phyloP scores from a whole-genome alignment of 2,113 vertebrate species.

The Halcyon malimbica region DNA sequence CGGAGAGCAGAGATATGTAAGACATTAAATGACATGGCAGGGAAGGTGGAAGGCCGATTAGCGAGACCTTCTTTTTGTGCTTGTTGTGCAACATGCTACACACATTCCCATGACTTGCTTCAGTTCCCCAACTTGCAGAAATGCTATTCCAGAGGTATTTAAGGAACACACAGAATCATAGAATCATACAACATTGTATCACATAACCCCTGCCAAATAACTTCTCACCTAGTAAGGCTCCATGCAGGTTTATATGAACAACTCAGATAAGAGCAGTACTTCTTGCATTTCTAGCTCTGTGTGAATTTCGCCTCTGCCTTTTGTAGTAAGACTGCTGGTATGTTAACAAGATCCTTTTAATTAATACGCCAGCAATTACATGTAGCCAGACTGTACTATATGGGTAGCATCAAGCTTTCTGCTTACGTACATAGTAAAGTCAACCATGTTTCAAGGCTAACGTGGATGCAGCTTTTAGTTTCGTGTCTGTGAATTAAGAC shows the following conservation, averaged over 20 bases:
- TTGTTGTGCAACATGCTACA: background rate
- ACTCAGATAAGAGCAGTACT: background rate
- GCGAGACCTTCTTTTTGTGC: background rate
- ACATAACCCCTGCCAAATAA: rapidly evolving
- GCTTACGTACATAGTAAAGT: background rate
- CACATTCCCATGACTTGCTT: background rate
- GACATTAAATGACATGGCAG: background rate
- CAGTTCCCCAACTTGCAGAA: background rate
- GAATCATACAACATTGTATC: too few species aligned
- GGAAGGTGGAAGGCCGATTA: background rate
- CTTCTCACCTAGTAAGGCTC: background rate
- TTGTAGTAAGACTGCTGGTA: background rate
- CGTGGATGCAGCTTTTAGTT: background rate
- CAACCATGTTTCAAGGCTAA: background rate
- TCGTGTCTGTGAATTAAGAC: background rate
- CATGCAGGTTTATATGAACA: background rate
- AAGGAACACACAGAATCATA: background rate
- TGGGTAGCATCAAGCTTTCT: background rate
- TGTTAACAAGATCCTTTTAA: background rate
- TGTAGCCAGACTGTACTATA: background rate
- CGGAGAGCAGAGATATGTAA: background rate
- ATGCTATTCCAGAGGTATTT: background rate
- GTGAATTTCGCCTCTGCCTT: background rate
- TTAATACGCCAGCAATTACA: background rate
- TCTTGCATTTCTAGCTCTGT: background rate